These are phyloP conservation scores for Synanceia verrucosa DNA, from an alignment of 2,797 vertebrate species.

Conservation along the genomic window DNA sequence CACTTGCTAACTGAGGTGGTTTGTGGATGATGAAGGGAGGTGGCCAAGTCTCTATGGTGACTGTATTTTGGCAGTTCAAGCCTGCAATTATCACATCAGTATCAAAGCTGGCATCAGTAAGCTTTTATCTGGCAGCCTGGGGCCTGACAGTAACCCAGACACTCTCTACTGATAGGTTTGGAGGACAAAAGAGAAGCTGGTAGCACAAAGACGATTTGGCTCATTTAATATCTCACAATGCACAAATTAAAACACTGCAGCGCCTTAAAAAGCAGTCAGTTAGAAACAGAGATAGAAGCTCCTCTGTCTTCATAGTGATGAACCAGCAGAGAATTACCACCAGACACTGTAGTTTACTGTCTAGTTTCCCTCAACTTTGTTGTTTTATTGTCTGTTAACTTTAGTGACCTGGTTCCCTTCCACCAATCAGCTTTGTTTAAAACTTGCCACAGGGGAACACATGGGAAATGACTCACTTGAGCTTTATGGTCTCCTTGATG, in stretches of 20 bases:
- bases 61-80: conserved; percentile 55
- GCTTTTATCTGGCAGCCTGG: conserved; percentile 37
- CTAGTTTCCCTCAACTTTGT: not conserved
- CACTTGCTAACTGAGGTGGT: conserved; percentile 12
- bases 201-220: conserved; percentile 18
- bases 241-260: conserved; percentile 21
- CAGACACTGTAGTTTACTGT: not conserved
- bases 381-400: not conserved
- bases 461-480: too few species aligned
- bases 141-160: conserved; percentile 40
- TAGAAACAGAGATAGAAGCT: not conserved
- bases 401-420: not conserved
- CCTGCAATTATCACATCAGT: conserved; percentile 62
- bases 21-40: conserved; percentile 10
- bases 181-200: conserved; percentile 31
- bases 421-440: not conserved
- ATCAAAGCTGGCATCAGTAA: conserved; percentile 44
- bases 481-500: too few species aligned
- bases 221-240: conserved; percentile 21
- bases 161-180: conserved; percentile 21
- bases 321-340: not conserved
- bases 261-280: conserved; percentile 11
- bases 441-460: too few species aligned
- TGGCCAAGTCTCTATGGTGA: conserved; percentile 29
- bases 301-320: not conserved